Evolutionary conservation across 2,797 vertebrate species (phyloP).

Genomic region (Betta splendens): DNA sequence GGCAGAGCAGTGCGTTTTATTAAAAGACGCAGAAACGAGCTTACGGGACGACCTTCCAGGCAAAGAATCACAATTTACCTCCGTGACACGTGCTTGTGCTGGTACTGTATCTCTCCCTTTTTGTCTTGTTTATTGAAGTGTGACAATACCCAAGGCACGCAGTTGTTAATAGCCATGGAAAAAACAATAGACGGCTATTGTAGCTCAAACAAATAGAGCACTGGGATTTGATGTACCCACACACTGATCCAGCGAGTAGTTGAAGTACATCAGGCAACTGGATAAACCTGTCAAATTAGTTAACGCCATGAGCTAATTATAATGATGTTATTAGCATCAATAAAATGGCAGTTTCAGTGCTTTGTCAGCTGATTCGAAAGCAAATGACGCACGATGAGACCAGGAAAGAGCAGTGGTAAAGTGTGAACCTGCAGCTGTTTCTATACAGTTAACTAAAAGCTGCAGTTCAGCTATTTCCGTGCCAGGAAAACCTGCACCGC

Average conservation of each 20-base stretch:
- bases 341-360: constrained; percentile 34
- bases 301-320: constrained; percentile 62
- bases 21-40: constrained; percentile 50
- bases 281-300: constrained; percentile 66
- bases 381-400: neutral
- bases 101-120: constrained; percentile 33
- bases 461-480: too few relatives aligned
- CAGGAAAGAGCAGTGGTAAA: too few relatives aligned
- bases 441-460: neutral
- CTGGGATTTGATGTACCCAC: constrained; percentile 28
- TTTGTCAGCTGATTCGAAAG: constrained; percentile 22
- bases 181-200: constrained; percentile 36
- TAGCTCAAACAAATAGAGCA: constrained; percentile 51
- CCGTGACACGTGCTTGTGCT: constrained; percentile 27
- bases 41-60: constrained; percentile 43
- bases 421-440: too few relatives aligned
- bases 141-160: constrained; percentile 45
- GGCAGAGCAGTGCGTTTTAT: constrained; percentile 41
- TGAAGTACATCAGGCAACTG: constrained; percentile 56
- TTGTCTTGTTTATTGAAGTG: constrained; percentile 44
- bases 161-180: constrained; percentile 50
- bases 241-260: constrained; percentile 38
- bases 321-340: constrained; percentile 32
- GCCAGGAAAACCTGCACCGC: too few relatives aligned
- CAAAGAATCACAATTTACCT: constrained; percentile 46